phyloP scores from a whole-genome alignment of 2,113 vertebrate species.

The Ochotona curzoniae region DNA sequence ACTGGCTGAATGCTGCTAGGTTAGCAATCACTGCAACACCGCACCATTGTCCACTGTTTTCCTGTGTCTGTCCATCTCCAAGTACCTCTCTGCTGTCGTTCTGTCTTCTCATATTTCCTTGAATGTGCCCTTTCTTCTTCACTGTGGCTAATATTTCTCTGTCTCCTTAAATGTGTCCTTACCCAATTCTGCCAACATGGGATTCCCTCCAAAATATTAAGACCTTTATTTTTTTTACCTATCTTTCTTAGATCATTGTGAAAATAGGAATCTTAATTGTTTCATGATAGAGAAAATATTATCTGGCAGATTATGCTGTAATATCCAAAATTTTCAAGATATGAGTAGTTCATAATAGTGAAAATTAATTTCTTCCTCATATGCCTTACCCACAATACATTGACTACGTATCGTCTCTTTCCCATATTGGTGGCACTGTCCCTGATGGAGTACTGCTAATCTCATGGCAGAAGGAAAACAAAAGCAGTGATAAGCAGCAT shows the following conservation, averaged over 20 bases:
- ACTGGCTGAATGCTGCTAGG: too few relatives aligned
- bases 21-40: too few relatives aligned
- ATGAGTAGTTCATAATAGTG: neutral
- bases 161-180: too few relatives aligned
- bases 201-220: neutral
- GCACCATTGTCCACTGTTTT: too few relatives aligned
- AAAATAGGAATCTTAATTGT: neutral
- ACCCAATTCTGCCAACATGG: too few relatives aligned
- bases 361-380: neutral
- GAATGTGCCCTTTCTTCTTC: too few relatives aligned
- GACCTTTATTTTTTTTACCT: neutral
- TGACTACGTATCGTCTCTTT: neutral
- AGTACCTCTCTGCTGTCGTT: too few relatives aligned
- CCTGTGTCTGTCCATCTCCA: too few relatives aligned
- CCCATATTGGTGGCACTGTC: neutral
- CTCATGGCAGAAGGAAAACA: neutral
- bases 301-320: neutral
- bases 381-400: neutral
- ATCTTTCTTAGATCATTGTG: neutral
- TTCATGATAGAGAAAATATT: neutral
- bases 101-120: too few relatives aligned
- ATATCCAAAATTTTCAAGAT: neutral
- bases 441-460: neutral
- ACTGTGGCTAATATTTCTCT: too few relatives aligned
- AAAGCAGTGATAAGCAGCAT: neutral